Percentiles rank a stretch among this genome's conserved stretches.
Conservation (phyloP, 2,888 invertebrate genomes). For the Latrodectus hesperus region DNA sequence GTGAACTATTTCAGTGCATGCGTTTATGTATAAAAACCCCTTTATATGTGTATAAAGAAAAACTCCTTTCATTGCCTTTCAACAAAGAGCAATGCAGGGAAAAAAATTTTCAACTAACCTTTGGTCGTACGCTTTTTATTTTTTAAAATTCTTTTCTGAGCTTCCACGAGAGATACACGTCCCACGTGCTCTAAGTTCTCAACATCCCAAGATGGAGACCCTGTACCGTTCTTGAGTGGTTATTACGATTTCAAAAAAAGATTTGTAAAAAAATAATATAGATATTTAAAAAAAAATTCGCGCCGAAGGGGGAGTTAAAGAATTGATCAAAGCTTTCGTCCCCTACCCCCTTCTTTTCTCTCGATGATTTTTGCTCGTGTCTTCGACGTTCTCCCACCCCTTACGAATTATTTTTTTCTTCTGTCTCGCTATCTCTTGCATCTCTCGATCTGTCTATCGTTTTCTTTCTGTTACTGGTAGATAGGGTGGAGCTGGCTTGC, state of each 20-base stretch:
- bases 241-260: slow-evolving; percentile 55
- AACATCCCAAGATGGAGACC: slow-evolving; percentile 8
- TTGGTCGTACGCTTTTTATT: slow-evolving; percentile 21
- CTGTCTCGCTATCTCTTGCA: slow-evolving; percentile 56
- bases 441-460: slow-evolving; percentile 54
- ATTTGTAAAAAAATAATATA: slow-evolving; percentile 22
- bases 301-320: slow-evolving; percentile 40
- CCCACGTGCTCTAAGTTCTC: neutral
- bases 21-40: neutral
- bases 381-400: slow-evolving; percentile 17
- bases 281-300: slow-evolving; percentile 22
- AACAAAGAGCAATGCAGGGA: neutral
- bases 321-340: slow-evolving; percentile 55
- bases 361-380: slow-evolving; percentile 50
- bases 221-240: slow-evolving; percentile 40
- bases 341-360: slow-evolving; percentile 15
- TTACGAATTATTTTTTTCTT: slow-evolving; percentile 13
- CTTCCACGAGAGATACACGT: neutral
- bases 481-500: slow-evolving; percentile 44
- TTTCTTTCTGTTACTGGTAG: slow-evolving; percentile 33
- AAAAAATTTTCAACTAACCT: slow-evolving; percentile 14
- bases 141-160: neutral
- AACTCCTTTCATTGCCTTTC: neutral
- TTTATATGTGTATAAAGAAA: neutral
- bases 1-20: neutral